Percentiles rank a stretch among this genome's conserved stretches.
phyloP scores from a whole-genome alignment of 2,797 vertebrate species.

The Ceryle rudis region DNA sequence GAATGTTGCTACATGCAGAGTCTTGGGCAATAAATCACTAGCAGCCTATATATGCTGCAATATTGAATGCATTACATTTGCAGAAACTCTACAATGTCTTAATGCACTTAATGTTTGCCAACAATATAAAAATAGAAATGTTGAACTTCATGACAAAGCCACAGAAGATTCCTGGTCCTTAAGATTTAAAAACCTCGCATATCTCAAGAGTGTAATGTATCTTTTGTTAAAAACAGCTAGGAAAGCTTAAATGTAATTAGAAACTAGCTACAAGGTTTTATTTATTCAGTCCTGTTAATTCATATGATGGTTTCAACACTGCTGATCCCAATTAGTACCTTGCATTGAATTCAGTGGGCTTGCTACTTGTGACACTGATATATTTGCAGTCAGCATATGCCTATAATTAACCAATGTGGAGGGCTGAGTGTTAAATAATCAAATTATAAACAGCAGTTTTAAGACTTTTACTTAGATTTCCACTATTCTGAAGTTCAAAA shows the following conservation, averaged over 20 bases:
- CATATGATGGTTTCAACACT: not conserved
- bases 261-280: not conserved
- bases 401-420: not conserved
- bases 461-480: not conserved
- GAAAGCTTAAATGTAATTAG: not conserved
- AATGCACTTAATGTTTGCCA: not conserved
- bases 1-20: not conserved
- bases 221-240: not conserved
- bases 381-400: not conserved
- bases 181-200: not conserved
- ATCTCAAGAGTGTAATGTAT: fast-evolving
- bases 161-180: not conserved
- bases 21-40: not conserved
- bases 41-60: not conserved
- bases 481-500: not conserved
- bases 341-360: not conserved
- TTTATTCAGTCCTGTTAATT: not conserved
- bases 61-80: not conserved
- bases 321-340: not conserved
- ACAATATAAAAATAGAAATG: not conserved
- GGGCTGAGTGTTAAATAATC: not conserved
- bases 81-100: not conserved
- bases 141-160: not conserved
- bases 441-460: not conserved
- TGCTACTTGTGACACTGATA: not conserved